Evolutionary conservation across 2,888 invertebrate species (phyloP), one percentile per base, ranked within the genome.

Genomic region (Ormyrus labotus): DNA sequence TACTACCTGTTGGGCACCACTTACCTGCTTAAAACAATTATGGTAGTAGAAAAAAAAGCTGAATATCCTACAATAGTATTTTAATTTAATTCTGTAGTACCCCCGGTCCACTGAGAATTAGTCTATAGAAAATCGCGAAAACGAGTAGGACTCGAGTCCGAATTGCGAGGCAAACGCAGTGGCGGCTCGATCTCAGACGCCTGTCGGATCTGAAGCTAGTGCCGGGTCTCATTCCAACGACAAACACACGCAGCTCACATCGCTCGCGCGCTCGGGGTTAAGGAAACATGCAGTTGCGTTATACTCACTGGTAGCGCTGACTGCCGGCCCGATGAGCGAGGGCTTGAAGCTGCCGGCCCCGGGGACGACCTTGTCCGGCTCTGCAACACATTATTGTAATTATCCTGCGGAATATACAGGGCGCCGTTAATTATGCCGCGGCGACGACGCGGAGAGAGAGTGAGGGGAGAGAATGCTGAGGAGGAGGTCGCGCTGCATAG

Each of bases 251-350:
- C 51, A 19, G 19, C 19, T 2, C 19, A 19, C 19, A 19, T 19
- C 19, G 11, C 34, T 19, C 50, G 19, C 11, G 47, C 6, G n/a
- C 8, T 57, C 19, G 19, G 13, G 13, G 19, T 19, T n/a, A 47
- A 10, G 51, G 63, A 71, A 67, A 68, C 19, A 73, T 64, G 53
- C 61, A 45, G 55, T 34, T 63, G 53, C 51, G 84, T 84, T 84
- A 81, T 87, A 94, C 95, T 95, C 93, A 95, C 95, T 94, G 91
- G 95, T 94, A 87, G 95, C 95, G 92, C 95, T 95, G 87, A 95
- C 95, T 92, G 94, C 95, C 55, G 95, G 95, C 82, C 94, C 95
- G 80, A 93, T 93, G 86, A 94, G 94, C 87, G 93, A 90, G 88
- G 89, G 87, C 87, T 86, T 89, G 84, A 89, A 88, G 58, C 88